Base-by-base conservation (phyloP, 2,888 invertebrate genomes). In the Andricus quercusramuli region DNA sequence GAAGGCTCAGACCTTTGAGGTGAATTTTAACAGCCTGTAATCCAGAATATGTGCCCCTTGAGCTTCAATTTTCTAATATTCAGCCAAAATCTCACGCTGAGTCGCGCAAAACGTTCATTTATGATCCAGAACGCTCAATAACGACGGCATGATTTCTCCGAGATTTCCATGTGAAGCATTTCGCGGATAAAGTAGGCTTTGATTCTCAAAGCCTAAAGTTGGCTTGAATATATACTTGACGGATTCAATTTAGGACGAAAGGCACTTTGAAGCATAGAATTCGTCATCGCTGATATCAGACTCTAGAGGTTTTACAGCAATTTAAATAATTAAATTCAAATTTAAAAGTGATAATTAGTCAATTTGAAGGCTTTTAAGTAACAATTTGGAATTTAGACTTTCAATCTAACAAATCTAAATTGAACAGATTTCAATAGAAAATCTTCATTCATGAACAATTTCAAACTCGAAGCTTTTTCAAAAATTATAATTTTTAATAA, bases 41-140 rank as follows among this genome's bases (percentile, higher is more conserved):
- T n/a, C 32, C 25, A 15, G 15, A 47, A 22, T 44, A 22, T n/a
- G 20, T 68, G 22, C 8, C 15, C 15, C 6, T 25, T 25, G 25
- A 47, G 47, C 68, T 44, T 44, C 4, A 44, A 44, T 68, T 68
- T n/a, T 67, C 41, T 32, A 67, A 67, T 67, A 67, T 41, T 41
- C 41, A n/a, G 20, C 20, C 67, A 2, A 37, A 67, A 29, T 66
- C 66, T 66, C 25, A 25, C 6, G 25, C 25, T 62, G 15, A 62
- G 17, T 62, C 62, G 2, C 17, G 62, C 2, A 62, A 62, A 62
- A 25, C 25, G 17, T 62, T 25, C 25, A 62, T 56, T 25, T 62
- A 29, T 29, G 25, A 15, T 8, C 25, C 13, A 62, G 11, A 62
- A 62, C 25, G 25, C 17, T 13, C 15, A 62, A 62, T 62, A 62